A percentile compares a stretch with the other conserved stretches of the same genome.
Evolutionary conservation across 2,888 invertebrate genomes (phyloP).

Genomic region (Protophormia terraenovae): DNA sequence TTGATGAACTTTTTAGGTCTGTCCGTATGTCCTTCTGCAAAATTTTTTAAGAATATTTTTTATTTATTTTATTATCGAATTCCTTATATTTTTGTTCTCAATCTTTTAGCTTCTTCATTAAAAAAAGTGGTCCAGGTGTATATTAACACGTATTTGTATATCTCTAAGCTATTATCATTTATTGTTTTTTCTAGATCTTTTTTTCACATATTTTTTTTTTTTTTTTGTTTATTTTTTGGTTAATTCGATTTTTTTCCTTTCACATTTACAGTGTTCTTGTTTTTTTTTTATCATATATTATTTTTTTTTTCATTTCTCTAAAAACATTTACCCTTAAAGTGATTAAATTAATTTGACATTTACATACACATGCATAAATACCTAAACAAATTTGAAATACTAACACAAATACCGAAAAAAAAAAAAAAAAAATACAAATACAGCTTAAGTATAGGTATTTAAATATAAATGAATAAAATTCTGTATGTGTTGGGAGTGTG

Average conservation of each 20-base stretch:
- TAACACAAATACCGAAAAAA: conserved; percentile 2
- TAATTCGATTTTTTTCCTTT: too few relatives aligned
- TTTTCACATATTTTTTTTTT: too few relatives aligned
- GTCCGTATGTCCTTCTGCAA: too few relatives aligned
- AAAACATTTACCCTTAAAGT: conserved; percentile 27
- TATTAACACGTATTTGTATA: background rate
- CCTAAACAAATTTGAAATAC: background rate
- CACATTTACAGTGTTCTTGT: background rate
- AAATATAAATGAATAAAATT: background rate
- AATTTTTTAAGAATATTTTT: too few relatives aligned
- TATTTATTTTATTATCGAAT: too few relatives aligned
- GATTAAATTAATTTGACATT: conserved; percentile 56
- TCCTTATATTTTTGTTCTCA: too few relatives aligned
- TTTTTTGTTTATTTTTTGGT: too few relatives aligned
- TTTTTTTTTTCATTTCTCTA: background rate
- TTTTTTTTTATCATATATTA: background rate
- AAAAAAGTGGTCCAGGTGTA: background rate
- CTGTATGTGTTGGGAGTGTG: background rate
- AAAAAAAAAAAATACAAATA: conserved; percentile 16
- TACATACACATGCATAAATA: background rate
- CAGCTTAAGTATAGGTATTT: background rate
- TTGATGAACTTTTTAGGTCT: too few relatives aligned
- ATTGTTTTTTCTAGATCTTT: too few relatives aligned
- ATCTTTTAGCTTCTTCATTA: too few relatives aligned
- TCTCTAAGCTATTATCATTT: background rate